Conservation (phyloP, 2,113 vertebrate genomes). For the Chlorocebus sabaeus region DNA sequence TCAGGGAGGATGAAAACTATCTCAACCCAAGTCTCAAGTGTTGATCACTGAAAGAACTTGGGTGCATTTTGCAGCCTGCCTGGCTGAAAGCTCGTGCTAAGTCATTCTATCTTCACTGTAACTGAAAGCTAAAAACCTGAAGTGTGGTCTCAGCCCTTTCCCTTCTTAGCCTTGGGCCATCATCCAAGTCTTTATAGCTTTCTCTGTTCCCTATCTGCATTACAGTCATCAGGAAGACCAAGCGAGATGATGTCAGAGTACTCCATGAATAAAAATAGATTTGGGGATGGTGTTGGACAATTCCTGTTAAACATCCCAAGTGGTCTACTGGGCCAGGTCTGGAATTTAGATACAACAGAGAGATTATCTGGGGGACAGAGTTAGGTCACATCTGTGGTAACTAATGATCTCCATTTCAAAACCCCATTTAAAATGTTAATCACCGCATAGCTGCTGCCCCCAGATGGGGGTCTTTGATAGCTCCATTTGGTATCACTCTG, state of each 20-base stretch:
- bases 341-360: slow-evolving; percentile 29
- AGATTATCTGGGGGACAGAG: neutral
- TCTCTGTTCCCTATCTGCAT: neutral
- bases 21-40: neutral
- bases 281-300: neutral
- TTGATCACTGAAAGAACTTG: neutral
- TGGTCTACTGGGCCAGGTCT: neutral
- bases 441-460: neutral
- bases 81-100: neutral
- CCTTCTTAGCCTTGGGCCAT: neutral
- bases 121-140: neutral
- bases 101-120: neutral
- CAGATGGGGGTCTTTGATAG: neutral
- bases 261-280: neutral
- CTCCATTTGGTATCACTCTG: neutral
- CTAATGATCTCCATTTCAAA: neutral
- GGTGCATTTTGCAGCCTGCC: neutral
- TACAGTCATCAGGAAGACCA: neutral
- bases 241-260: neutral
- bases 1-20: neutral
- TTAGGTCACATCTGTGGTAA: neutral
- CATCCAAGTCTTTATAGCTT: neutral
- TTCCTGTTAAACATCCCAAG: neutral
- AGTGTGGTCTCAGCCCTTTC: neutral
- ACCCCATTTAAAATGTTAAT: neutral